Evolutionary conservation across 2,113 vertebrate genomes (phyloP), one percentile per base, ranked within the genome.

Genomic region (Hyaena hyaena): DNA sequence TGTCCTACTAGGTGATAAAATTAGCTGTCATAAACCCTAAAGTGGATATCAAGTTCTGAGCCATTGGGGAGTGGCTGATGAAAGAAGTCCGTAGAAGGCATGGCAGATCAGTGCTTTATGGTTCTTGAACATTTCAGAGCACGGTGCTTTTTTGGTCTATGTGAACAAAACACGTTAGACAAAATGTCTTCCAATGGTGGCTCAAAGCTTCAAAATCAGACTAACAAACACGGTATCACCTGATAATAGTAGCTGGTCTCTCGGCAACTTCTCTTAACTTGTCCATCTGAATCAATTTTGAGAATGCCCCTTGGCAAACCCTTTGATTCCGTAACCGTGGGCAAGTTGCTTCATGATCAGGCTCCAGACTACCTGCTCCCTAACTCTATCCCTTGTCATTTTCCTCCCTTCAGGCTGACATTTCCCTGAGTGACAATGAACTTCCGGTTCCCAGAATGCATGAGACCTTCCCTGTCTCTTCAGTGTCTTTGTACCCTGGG

Each of bases 1-100:
- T 98, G 97, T 98, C 98, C 97, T 98, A 98, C 98, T 98, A 98
- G 99, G 98, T 98, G 98, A 98, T 98, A 98, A 98, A 99, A 98
- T 96, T 95, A 98, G 98, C 98, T 98, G 98, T 98, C 98, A 98
- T 90, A 98, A 98, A 98, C 86, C 97, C 97, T 95, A 93, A 85
- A 98, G 95, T 97, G 77, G 97, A 98, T 98, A 98, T 98, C 98
- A 98, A 95, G 97, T 97, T 97, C 97, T 95, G 94, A 98, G 98
- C 0, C 90, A 85, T 58, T 95, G 95, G 98, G 97, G 97, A 98
- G 97, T 76, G 35, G 9, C 45, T 96, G 81, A 97, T 98, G 93
- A 98, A 98, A 98, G 97, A 95, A 98, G 92, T 89, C 43, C 12
- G 95, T 35, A 55, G 98, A 97, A 98, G 96, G 95, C 90, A 81